phyloP scores from a whole-genome alignment of 2,888 invertebrate species.

The Schizotus pectinicornis region DNA sequence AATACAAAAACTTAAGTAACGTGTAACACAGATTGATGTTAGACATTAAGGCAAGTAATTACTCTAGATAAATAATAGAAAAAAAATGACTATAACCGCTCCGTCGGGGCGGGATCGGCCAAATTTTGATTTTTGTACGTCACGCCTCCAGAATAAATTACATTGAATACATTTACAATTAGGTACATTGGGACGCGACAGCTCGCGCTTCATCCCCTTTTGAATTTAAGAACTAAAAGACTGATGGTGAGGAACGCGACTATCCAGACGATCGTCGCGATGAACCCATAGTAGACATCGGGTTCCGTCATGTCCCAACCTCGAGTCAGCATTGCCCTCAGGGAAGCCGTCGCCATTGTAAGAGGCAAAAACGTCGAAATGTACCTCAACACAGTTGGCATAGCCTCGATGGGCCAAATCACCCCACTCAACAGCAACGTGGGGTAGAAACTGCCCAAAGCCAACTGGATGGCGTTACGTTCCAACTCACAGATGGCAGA shows the following conservation, averaged over 20 bases:
- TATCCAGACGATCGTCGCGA: slow-evolving; percentile 87
- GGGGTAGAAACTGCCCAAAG: slow-evolving; percentile 94
- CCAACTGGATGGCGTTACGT: slow-evolving; percentile 90
- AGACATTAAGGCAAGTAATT: slow-evolving; percentile 27
- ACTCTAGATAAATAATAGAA: slow-evolving; percentile 33
- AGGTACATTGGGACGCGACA: slow-evolving; percentile 3
- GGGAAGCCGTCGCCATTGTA: slow-evolving; percentile 90
- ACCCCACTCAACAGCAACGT: slow-evolving; percentile 91
- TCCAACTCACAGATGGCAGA: slow-evolving; percentile 92
- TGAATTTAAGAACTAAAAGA: slow-evolving; percentile 79
- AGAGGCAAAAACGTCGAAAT: slow-evolving; percentile 84
- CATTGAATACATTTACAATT: slow-evolving; percentile 5
- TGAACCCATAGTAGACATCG: slow-evolving; percentile 87
- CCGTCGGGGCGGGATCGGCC: not conserved
- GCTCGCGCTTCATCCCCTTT: slow-evolving; percentile 56
- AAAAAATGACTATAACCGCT: slow-evolving; percentile 35
- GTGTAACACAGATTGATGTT: slow-evolving; percentile 20
- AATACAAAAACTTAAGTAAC: slow-evolving; percentile 22
- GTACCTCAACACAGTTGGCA: slow-evolving; percentile 82
- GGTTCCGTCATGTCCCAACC: slow-evolving; percentile 85
- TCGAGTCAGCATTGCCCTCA: slow-evolving; percentile 84
- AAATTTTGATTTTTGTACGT: slow-evolving; percentile 8
- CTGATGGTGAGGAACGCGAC: slow-evolving; percentile 81
- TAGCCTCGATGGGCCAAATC: slow-evolving; percentile 96
- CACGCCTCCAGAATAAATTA: slow-evolving; percentile 15